Conservation (phyloP, 1,140 invertebrate genomes). For the Ips nitidus region DNA sequence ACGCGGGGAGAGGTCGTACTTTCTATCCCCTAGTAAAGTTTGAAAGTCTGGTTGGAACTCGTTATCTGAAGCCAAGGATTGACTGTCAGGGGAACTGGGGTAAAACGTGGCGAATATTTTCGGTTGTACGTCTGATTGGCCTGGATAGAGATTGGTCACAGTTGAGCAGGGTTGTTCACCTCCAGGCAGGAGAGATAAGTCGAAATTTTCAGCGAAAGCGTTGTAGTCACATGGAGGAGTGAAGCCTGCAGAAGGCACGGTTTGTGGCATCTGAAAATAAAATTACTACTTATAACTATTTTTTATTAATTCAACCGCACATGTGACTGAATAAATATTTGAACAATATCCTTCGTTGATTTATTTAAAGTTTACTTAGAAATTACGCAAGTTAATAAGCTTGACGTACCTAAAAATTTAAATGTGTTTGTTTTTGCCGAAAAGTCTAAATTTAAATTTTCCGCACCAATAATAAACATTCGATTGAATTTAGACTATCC, state of each 20-base stretch:
- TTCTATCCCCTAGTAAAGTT: slow-evolving; percentile 43
- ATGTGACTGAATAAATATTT: too few relatives aligned
- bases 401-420: too few relatives aligned
- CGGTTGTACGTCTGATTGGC: slow-evolving; percentile 49
- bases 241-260: slow-evolving; percentile 71
- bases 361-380: too few relatives aligned
- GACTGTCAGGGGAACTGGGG: slow-evolving; percentile 37
- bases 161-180: slow-evolving; percentile 60
- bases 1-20: slow-evolving; percentile 35
- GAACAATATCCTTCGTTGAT: too few relatives aligned
- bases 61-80: slow-evolving; percentile 19
- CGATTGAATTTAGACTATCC: too few relatives aligned
- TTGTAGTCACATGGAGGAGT: slow-evolving; percentile 69
- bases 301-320: background rate
- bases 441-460: too few relatives aligned
- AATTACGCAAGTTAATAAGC: too few relatives aligned
- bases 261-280: slow-evolving; percentile 77
- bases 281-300: background rate
- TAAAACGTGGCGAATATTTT: slow-evolving; percentile 49
- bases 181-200: slow-evolving; percentile 71
- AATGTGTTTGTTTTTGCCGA: too few relatives aligned
- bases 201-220: slow-evolving; percentile 67
- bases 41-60: slow-evolving; percentile 46
- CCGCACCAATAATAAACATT: too few relatives aligned
- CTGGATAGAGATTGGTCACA: slow-evolving; percentile 59